Conservation (phyloP, 2,113 vertebrate genomes). For the Lagenorhynchus albirostris region DNA sequence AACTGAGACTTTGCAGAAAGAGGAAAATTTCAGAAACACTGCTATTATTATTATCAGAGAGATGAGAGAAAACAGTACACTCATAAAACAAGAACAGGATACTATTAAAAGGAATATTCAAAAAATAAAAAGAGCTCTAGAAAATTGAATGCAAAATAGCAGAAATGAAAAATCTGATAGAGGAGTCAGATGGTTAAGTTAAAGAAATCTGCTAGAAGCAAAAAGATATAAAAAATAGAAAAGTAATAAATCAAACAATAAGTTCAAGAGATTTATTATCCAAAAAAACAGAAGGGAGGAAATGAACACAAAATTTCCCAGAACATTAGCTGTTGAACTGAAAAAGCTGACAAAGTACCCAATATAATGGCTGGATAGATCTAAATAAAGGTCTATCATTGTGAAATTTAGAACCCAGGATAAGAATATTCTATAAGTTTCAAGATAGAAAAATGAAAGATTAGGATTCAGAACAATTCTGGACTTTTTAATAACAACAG, state of each 20-base stretch:
- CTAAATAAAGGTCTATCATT: background rate
- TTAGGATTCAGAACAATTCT: background rate
- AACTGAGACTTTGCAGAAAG: background rate
- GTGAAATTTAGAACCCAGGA: background rate
- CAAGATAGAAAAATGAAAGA: background rate
- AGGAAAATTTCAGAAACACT: background rate
- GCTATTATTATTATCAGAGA: background rate
- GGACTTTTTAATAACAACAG: background rate
- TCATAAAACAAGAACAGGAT: background rate
- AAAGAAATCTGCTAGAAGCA: background rate
- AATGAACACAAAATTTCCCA: background rate
- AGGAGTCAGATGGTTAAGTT: background rate
- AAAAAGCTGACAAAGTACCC: background rate
- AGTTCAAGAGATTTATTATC: background rate
- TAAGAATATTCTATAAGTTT: background rate
- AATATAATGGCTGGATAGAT: background rate
- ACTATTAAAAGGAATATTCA: background rate
- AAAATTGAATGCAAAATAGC: background rate
- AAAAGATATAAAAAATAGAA: background rate
- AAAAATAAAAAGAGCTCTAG: background rate
- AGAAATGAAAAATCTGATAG: background rate
- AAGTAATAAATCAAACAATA: background rate
- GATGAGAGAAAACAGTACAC: background rate
- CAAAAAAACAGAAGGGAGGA: background rate
- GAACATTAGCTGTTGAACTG: background rate